phyloP scores from a whole-genome alignment of 2,113 vertebrate species.

The Mungos mungo region DNA sequence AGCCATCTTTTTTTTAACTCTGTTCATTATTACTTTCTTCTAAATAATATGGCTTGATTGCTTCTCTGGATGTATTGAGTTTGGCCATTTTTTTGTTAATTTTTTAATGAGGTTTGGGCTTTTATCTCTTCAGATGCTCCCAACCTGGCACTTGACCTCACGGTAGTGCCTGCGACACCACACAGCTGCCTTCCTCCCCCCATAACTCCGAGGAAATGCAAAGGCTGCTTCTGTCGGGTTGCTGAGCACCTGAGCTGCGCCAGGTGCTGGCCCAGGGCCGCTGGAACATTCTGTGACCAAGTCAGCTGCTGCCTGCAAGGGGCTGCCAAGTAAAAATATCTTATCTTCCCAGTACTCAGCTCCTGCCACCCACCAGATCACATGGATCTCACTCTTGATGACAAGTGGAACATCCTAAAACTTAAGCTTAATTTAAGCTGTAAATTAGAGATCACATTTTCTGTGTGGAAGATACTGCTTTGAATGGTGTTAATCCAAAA shows the following conservation, averaged over 20 bases:
- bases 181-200: not conserved
- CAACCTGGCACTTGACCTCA: too few species aligned
- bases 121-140: not conserved
- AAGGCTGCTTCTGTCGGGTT: fast-evolving
- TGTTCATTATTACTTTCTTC: not conserved
- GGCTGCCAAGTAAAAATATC: not conserved
- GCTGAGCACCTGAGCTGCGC: not conserved
- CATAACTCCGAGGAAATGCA: fast-evolving
- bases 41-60: not conserved
- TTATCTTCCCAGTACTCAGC: not conserved
- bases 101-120: not conserved
- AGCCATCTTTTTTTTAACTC: not conserved
- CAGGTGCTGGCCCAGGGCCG: not conserved
- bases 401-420: not conserved
- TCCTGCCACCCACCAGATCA: not conserved
- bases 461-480: not conserved
- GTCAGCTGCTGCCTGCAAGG: not conserved
- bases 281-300: not conserved
- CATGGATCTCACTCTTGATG: not conserved
- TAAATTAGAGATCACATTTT: not conserved
- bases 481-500: not conserved
- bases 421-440: not conserved
- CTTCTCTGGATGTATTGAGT: not conserved
- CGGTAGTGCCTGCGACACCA: too few species aligned
- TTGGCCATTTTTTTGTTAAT: not conserved